Evolutionary conservation across 2,113 vertebrate genomes (phyloP).

Genomic region (Actinemys pallida): DNA sequence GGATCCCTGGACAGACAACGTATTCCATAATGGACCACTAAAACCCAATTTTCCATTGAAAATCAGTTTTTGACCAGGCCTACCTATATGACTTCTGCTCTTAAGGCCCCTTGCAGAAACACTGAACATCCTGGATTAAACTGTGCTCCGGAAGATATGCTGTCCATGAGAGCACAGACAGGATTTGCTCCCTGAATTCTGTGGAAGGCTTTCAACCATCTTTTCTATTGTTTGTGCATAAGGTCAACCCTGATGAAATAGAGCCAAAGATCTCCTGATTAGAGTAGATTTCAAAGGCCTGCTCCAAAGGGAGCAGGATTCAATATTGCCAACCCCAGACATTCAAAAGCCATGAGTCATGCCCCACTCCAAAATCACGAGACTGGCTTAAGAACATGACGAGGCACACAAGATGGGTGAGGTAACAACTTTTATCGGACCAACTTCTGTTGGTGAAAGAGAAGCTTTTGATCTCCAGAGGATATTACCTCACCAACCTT

Average conservation of each 20-base stretch:
- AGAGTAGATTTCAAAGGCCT: background rate
- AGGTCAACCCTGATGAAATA: background rate
- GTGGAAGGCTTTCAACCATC: background rate
- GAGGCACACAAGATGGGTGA: too few relatives aligned
- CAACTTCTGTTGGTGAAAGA: too few relatives aligned
- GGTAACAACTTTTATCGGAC: too few relatives aligned
- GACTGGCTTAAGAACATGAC: too few relatives aligned
- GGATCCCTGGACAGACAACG: too few relatives aligned
- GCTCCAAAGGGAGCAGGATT: background rate
- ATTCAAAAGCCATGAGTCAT: background rate
- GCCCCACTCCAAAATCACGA: too few relatives aligned
- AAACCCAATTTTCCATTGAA: too few relatives aligned
- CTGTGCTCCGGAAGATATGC: background rate
- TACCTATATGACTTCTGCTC: background rate
- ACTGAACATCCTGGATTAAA: background rate
- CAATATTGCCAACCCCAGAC: background rate
- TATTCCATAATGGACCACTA: too few relatives aligned
- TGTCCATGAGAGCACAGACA: background rate
- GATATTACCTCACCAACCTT: too few relatives aligned
- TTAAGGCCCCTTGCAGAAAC: background rate
- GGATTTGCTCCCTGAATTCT: background rate
- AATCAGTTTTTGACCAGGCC: too few relatives aligned
- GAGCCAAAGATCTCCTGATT: background rate
- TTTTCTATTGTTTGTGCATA: too few relatives aligned
- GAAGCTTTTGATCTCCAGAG: too few relatives aligned